A percentile compares a stretch with the other conserved stretches of the same genome.
Evolutionary conservation across 2,113 vertebrate species (phyloP).

Genomic region (Heliornis fulica): DNA sequence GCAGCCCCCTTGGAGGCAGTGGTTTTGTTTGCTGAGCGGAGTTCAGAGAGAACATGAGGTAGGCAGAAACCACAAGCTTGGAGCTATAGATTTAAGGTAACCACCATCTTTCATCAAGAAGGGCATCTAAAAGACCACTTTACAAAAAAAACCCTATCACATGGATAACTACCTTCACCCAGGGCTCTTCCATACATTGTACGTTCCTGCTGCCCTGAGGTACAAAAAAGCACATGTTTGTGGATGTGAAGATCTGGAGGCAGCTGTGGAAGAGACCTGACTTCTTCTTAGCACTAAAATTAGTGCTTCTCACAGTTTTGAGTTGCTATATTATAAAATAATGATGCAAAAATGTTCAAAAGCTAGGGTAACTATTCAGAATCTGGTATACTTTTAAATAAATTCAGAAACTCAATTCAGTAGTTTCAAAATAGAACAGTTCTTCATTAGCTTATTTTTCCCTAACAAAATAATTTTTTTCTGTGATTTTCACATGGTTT

Average conservation of each 20-base stretch:
- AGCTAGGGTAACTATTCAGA: neutral
- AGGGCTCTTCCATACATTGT: neutral
- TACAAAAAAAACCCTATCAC: neutral
- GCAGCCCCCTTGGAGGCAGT: neutral
- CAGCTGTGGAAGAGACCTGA: neutral
- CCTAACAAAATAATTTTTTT: neutral
- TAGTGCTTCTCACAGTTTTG: neutral
- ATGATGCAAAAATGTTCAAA: neutral
- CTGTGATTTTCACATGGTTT: conserved; percentile 8
- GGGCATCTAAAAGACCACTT: neutral
- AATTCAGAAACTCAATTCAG: neutral
- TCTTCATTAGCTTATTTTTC: conserved; percentile 36
- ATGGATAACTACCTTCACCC: neutral
- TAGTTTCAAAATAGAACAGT: conserved; percentile 2
- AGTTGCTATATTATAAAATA: neutral
- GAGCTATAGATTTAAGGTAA: neutral
- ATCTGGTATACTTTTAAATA: neutral
- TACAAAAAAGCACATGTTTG: neutral
- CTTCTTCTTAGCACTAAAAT: neutral
- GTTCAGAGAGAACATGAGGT: neutral
- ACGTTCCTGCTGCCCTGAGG: neutral
- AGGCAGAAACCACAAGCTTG: neutral
- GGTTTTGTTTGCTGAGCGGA: neutral
- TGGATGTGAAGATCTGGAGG: neutral
- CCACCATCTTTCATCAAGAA: neutral